These are phyloP conservation scores for Hormaphis cornu DNA, from an alignment of 1,140 invertebrate species.

Conservation along the genomic window DNA sequence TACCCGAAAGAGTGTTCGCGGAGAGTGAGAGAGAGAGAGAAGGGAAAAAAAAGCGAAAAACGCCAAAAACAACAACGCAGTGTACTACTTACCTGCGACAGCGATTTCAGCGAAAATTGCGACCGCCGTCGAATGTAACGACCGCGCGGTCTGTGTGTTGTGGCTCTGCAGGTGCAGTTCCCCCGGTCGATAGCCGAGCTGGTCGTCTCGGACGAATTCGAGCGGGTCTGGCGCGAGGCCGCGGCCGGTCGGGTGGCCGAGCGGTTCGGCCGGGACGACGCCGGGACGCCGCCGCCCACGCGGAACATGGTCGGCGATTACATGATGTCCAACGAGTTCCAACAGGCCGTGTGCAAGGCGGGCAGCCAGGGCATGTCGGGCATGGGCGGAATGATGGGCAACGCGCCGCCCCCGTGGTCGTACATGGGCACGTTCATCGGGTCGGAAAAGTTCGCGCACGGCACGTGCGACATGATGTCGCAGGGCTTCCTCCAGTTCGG, in stretches of 20 bases:
- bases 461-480: constrained; percentile 4
- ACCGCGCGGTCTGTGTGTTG: constrained; percentile 4
- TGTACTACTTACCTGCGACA: too few species aligned
- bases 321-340: constrained; percentile 1
- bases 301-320: constrained; percentile 20
- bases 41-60: too few species aligned
- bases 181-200: background rate
- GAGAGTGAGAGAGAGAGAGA: too few species aligned
- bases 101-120: too few species aligned
- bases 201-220: constrained; percentile 3
- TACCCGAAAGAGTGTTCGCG: too few species aligned
- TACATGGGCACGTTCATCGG: constrained; percentile 14
- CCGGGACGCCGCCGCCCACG: too few species aligned
- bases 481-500: background rate
- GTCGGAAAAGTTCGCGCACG: constrained; percentile 2
- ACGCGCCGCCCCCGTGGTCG: background rate
- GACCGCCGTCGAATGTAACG: too few species aligned
- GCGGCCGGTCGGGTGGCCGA: background rate
- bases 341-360: background rate
- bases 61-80: too few species aligned
- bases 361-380: background rate
- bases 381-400: constrained; percentile 9
- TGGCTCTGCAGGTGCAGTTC: background rate
- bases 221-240: background rate
- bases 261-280: background rate